Conservation (phyloP, 1,140 invertebrate genomes). For the Himalopsyche phryganea region DNA sequence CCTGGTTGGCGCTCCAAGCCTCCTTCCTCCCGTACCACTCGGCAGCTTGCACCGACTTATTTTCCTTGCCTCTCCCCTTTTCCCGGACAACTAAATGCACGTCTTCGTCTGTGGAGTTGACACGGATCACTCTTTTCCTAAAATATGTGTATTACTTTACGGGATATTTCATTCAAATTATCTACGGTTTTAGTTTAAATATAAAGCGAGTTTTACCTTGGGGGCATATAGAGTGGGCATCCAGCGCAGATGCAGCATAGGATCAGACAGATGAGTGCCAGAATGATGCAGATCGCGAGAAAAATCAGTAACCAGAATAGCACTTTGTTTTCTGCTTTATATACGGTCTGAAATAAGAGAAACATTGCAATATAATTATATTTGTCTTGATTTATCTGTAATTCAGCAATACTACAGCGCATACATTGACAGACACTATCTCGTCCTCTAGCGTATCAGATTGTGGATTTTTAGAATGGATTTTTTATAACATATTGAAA, state of each 20-base stretch:
- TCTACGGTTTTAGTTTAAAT: constrained; percentile 12
- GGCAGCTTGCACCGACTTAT: constrained; percentile 67
- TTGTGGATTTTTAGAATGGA: too few relatives aligned
- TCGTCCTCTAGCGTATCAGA: too few relatives aligned
- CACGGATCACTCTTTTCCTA: constrained; percentile 69
- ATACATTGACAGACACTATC: too few relatives aligned
- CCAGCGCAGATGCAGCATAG: constrained; percentile 77
- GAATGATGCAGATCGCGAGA: constrained; percentile 65
- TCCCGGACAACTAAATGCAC: constrained; percentile 63
- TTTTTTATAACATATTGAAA: too few relatives aligned
- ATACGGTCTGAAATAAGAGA: constrained; percentile 59
- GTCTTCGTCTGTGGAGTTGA: constrained; percentile 70
- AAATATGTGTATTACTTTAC: constrained; percentile 42
- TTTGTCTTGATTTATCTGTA: too few relatives aligned
- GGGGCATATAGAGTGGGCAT: constrained; percentile 75
- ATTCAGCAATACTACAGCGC: too few relatives aligned
- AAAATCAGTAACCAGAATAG: constrained; percentile 74
- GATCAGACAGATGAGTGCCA: constrained; percentile 68
- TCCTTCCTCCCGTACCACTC: constrained; percentile 68
- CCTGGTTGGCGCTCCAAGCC: constrained; percentile 69
- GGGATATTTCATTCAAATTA: constrained; percentile 32
- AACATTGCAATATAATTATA: constrained; percentile 3
- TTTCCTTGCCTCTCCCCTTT: constrained; percentile 62
- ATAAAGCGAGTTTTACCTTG: constrained; percentile 50
- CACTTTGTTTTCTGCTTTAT: constrained; percentile 67